Base-by-base conservation (phyloP, 92 coral and sea anemone species). In the Anthopleura xanthogrammica region DNA sequence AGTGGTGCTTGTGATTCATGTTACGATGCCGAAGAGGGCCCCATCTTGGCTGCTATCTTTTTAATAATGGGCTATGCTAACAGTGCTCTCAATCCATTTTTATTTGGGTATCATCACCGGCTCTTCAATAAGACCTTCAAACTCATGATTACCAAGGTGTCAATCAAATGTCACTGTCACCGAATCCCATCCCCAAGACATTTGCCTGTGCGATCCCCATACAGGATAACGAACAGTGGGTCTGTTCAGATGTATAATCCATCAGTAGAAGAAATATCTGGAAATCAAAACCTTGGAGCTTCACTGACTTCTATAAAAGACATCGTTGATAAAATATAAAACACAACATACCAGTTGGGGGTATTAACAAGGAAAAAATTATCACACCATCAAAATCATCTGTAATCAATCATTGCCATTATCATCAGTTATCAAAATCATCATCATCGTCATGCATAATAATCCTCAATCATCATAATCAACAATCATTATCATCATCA, bases 41-140 rank as follows among this genome's bases (percentile, higher is more conserved):
- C 36, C 5, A 20, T 75, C 40, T 12, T 83, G 29, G 16, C 41
- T 46, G 42, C 77, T 39, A 10, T 82, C 42, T 83, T 88, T 29
- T 40, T 83, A n/a, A 83, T 83, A 22, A 79, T 88, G 85, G 87
- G 90, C 3, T 88, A 83, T 29, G 55, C 81, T 3, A 88, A 88
- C 29, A 78, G 87, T 29, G 87, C 85, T 19, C 41, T 88, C 3
- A 88, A 88, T 39, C 90, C 88, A 1, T 58, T 88, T 54, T 19
- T 88, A 16, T 88, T 83, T 66, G 86, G 90, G 6, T 55, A 79
- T 41, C 79, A 78, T 0, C 80, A 66, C 56, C 80, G 77, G 14
- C 54, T 77, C 42, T 88, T 88, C 29, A 88, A 83, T 81, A 83
- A 78, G 68, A 82, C 75, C 16, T 88, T 70, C 72, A 46, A 73